These are phyloP conservation scores for Tenebrosternarchus preto DNA, from an alignment of 2,113 vertebrate species.

Conservation along the genomic window DNA sequence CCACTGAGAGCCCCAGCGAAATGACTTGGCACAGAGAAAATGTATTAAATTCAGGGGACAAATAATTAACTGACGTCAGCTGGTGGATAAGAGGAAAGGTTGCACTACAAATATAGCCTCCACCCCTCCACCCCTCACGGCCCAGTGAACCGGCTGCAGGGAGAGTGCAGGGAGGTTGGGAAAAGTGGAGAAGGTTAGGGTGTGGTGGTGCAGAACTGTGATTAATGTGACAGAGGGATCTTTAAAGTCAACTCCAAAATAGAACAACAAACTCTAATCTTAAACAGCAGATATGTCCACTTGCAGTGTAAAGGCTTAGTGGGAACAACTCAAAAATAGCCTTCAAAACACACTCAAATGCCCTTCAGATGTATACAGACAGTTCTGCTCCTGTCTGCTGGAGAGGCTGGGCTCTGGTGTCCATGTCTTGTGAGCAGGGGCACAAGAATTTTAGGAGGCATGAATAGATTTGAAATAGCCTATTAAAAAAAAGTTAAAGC, in stretches of 20 bases:
- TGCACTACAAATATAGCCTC: conserved; percentile 78
- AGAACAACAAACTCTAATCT: conserved; percentile 69
- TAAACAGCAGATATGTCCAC: conserved; percentile 61
- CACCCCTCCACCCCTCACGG: conserved; percentile 49
- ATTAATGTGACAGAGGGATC: conserved; percentile 76
- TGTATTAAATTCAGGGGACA: conserved; percentile 83
- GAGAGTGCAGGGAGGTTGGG: conserved; percentile 57
- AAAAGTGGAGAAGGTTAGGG: conserved; percentile 70
- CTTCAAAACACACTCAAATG: no score
- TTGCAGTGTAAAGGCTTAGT: conserved; percentile 20
- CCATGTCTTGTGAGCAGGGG: background rate
- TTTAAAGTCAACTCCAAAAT: conserved; percentile 72
- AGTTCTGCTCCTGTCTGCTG: no score
- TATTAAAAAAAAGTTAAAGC: background rate
- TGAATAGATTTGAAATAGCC: background rate
- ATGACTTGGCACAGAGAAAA: conserved; percentile 77
- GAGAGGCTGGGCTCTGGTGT: background rate
- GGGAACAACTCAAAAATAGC: no score
- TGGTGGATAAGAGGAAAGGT: conserved; percentile 74
- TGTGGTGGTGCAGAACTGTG: conserved; percentile 63
- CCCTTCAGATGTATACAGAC: background rate
- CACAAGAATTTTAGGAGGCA: background rate
- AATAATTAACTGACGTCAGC: conserved; percentile 85
- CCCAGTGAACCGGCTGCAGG: conserved; percentile 69
- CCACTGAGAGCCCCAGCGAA: conserved; percentile 67